phyloP scores from a whole-genome alignment of 2,888 invertebrate genomes.

The Mythimna pallens region DNA sequence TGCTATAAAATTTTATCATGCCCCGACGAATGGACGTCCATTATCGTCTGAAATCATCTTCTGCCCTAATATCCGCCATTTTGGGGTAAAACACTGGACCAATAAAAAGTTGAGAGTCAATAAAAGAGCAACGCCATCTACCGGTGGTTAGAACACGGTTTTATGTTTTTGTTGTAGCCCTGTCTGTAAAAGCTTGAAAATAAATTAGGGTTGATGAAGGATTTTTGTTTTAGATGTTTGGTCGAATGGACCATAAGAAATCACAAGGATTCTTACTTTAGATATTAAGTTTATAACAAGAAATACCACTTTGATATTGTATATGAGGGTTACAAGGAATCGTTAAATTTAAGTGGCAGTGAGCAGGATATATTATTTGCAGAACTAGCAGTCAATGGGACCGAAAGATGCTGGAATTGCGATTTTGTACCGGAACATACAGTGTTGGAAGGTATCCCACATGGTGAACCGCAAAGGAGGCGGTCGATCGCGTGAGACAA shows the following conservation, averaged over 20 bases:
- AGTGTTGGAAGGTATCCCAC: too few species aligned
- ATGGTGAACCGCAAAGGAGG: too few species aligned
- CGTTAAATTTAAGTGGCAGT: too few species aligned
- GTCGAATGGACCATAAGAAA: neutral
- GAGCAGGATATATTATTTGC: too few species aligned
- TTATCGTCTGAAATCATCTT: conserved; percentile 66
- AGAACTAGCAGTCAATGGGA: too few species aligned
- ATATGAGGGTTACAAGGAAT: too few species aligned
- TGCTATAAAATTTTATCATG: conserved; percentile 61
- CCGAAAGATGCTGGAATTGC: too few species aligned
- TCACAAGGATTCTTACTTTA: neutral
- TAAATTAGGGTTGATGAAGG: conserved; percentile 10
- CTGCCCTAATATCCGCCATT: conserved; percentile 53
- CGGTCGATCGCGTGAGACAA: too few species aligned
- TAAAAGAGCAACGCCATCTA: conserved; percentile 54
- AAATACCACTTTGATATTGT: neutral
- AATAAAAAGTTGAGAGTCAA: conserved; percentile 62
- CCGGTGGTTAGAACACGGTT: conserved; percentile 25
- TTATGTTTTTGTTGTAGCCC: conserved; percentile 23
- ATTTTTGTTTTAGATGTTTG: neutral
- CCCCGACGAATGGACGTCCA: conserved; percentile 53
- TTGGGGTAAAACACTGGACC: conserved; percentile 54
- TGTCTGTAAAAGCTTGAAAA: conserved; percentile 8
- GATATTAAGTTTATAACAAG: neutral
- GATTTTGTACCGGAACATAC: too few species aligned